A percentile compares a stretch with the other conserved stretches of the same genome.
These are phyloP conservation scores for Equus przewalskii DNA, from an alignment of 2,113 vertebrate species.

Conservation along the genomic window DNA sequence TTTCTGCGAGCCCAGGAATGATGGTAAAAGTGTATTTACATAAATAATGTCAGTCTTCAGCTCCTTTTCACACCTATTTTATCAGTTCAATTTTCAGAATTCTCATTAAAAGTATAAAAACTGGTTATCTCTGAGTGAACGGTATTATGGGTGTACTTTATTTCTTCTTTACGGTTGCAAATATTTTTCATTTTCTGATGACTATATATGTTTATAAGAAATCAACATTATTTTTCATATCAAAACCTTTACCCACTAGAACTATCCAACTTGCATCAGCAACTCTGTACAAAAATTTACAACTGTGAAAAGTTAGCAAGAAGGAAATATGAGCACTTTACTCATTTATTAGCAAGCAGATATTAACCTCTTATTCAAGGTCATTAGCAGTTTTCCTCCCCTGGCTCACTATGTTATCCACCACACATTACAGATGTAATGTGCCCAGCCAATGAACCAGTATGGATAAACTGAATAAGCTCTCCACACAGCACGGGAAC, in stretches of 20 bases:
- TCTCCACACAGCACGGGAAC: background rate
- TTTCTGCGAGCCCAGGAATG: background rate
- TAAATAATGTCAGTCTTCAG: background rate
- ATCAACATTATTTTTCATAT: slow-evolving; percentile 21
- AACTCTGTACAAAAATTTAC: background rate
- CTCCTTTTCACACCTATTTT: background rate
- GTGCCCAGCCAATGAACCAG: background rate
- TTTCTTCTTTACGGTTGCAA: background rate
- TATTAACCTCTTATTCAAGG: background rate
- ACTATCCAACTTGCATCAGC: background rate
- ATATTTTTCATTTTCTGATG: background rate
- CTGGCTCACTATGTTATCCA: background rate
- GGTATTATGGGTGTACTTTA: background rate
- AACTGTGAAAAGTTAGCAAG: background rate
- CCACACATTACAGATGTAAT: background rate
- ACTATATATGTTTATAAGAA: background rate
- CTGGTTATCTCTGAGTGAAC: background rate
- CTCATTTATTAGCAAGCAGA: background rate
- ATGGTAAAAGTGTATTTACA: background rate
- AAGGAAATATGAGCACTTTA: background rate
- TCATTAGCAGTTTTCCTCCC: background rate
- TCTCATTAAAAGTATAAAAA: slow-evolving; percentile 48
- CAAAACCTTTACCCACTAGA: background rate
- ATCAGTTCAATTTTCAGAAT: slow-evolving; percentile 38
- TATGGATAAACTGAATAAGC: background rate